phyloP scores from a whole-genome alignment of 2,797 vertebrate genomes.

The Sebastiscus albofasciatus region DNA sequence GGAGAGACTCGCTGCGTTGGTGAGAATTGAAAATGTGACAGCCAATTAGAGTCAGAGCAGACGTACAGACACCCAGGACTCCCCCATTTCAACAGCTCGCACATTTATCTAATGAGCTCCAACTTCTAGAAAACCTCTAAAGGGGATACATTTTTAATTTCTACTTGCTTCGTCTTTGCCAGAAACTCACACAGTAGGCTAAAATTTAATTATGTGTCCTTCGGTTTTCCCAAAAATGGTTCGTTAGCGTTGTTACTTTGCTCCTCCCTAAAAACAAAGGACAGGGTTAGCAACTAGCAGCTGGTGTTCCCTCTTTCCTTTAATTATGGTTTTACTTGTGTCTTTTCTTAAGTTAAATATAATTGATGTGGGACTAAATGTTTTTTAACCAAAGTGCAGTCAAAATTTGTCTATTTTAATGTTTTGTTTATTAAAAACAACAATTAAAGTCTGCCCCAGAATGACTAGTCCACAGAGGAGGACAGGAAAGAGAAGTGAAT shows the following conservation, averaged over 20 bases:
- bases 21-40: conserved; percentile 56
- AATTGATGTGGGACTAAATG: not conserved
- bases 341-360: not conserved
- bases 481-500: not conserved
- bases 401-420: not conserved
- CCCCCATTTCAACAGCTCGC: conserved; percentile 32
- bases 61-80: conserved; percentile 18
- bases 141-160: conserved; percentile 9
- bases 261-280: conserved; percentile 10
- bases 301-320: not conserved
- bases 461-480: not conserved
- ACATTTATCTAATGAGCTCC: conserved; percentile 49
- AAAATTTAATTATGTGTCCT: conserved; percentile 15
- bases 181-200: conserved; percentile 22
- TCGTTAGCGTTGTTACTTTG: conserved; percentile 7
- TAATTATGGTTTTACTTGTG: conserved; percentile 15
- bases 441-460: not conserved
- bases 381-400: not conserved
- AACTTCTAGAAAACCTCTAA: conserved; percentile 15
- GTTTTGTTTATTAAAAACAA: not conserved
- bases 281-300: not conserved
- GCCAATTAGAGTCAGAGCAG: conserved; percentile 66
- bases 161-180: conserved; percentile 5
- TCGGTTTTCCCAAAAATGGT: conserved; percentile 4
- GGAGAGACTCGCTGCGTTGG: conserved; percentile 30